phyloP scores from a whole-genome alignment of 2,888 invertebrate genomes.

The Neria commutata region DNA sequence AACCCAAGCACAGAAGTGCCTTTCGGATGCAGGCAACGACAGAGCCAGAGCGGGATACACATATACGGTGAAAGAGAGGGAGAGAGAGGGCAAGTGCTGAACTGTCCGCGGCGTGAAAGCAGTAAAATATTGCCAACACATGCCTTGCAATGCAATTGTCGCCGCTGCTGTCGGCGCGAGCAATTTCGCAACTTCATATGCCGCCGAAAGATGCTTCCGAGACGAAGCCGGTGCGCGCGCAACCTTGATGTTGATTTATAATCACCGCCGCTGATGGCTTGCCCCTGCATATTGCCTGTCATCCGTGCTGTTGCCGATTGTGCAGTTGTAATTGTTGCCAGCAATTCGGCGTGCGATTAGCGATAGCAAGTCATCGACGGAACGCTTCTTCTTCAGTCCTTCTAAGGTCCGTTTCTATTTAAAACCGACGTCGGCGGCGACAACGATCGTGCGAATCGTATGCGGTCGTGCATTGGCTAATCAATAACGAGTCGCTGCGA shows the following conservation, averaged over 20 bases:
- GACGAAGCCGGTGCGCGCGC: conserved; percentile 39
- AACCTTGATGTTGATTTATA: conserved; percentile 60
- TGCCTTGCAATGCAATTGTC: conserved; percentile 31
- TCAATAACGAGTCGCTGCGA: conserved; percentile 14
- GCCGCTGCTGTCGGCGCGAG: conserved; percentile 15
- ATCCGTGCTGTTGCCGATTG: conserved; percentile 20
- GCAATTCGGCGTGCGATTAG: conserved; percentile 32
- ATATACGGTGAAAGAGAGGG: too few species aligned
- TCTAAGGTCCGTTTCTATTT: conserved; percentile 63
- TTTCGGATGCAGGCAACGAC: too few species aligned
- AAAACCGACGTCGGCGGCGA: conserved; percentile 36
- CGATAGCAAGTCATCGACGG: conserved; percentile 29
- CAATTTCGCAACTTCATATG: conserved; percentile 43
- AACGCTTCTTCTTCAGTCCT: conserved; percentile 60
- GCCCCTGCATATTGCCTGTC: conserved; percentile 36
- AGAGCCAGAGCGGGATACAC: neutral
- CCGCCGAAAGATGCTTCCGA: neutral
- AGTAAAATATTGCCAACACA: conserved; percentile 23
- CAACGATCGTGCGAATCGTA: conserved; percentile 5
- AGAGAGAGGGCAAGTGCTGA: neutral
- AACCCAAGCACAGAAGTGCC: too few species aligned
- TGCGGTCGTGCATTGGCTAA: conserved; percentile 15
- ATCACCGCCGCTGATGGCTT: conserved; percentile 34
- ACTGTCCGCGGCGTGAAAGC: neutral
- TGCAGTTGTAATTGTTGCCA: conserved; percentile 22